Percentiles rank a stretch among this genome's conserved stretches.
These are phyloP conservation scores for Ancistrus triradiatus DNA, from an alignment of 2,113 vertebrate species.

Conservation along the genomic window DNA sequence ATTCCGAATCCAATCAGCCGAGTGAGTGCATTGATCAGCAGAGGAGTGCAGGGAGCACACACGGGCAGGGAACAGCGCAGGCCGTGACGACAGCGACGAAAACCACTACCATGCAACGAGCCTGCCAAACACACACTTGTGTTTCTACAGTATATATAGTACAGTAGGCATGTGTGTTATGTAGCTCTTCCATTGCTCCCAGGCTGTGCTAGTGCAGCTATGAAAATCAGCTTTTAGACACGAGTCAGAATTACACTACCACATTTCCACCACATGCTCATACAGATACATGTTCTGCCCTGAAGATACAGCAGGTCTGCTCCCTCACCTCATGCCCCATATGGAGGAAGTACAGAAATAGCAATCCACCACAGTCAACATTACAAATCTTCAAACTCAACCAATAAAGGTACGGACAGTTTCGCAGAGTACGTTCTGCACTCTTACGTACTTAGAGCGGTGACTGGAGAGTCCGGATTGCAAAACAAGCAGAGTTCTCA, in stretches of 20 bases:
- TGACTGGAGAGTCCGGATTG: background rate
- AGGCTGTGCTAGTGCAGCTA: constrained; percentile 53
- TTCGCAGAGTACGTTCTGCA: background rate
- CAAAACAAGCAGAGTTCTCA: constrained; percentile 12
- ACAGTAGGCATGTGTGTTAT: constrained; percentile 52
- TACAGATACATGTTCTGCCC: too few relatives aligned
- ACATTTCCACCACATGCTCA: too few relatives aligned
- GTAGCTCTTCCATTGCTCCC: constrained; percentile 39
- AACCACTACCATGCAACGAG: background rate
- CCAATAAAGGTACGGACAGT: too few relatives aligned
- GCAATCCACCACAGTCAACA: too few relatives aligned
- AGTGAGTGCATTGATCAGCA: constrained; percentile 61
- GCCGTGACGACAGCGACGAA: background rate
- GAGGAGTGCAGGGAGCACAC: constrained; percentile 25
- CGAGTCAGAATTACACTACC: too few relatives aligned
- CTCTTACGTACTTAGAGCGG: background rate
- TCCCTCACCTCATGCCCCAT: constrained; percentile 12
- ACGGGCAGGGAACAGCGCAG: background rate
- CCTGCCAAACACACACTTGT: background rate
- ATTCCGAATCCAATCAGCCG: constrained; percentile 62
- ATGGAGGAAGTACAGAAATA: too few relatives aligned
- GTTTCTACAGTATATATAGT: background rate
- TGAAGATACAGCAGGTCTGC: constrained; percentile 20
- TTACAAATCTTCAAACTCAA: too few relatives aligned
- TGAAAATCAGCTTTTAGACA: constrained; percentile 68